Conservation (phyloP, 2,797 vertebrate species). For the Remorina albescens region DNA sequence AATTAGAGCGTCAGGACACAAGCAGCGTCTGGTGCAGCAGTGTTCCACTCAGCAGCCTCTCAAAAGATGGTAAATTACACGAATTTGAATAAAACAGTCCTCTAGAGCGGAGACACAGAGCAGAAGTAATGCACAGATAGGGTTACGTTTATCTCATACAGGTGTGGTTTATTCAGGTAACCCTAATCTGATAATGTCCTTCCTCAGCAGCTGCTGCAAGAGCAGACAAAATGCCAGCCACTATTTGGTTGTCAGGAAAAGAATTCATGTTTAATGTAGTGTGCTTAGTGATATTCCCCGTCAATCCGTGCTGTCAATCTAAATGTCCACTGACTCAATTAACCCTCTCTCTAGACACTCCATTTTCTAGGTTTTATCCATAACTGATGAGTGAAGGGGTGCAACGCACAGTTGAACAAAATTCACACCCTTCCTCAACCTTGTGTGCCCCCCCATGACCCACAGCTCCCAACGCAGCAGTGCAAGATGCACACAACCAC, state of each 20-base stretch:
- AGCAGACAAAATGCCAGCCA: constrained; percentile 35
- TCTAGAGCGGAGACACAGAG: neutral
- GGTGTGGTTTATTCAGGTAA: constrained; percentile 18
- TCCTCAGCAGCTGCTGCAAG: neutral
- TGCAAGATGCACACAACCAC: constrained; percentile 3
- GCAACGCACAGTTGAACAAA: constrained; percentile 48
- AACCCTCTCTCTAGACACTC: constrained; percentile 42
- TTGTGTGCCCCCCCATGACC: constrained; percentile 14
- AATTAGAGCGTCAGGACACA: constrained; percentile 39
- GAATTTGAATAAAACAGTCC: constrained; percentile 9
- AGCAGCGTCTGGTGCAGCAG: constrained; percentile 24
- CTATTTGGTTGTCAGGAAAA: constrained; percentile 31
- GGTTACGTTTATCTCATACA: neutral
- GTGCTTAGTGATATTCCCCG: constrained; percentile 65
- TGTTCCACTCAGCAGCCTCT: neutral
- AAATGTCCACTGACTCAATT: constrained; percentile 69
- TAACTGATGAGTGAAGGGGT: constrained; percentile 32
- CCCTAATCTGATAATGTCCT: constrained; percentile 31
- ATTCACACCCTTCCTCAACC: constrained; percentile 30
- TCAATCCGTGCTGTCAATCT: constrained; percentile 68
- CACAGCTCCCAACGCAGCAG: constrained; percentile 13
- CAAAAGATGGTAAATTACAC: constrained; percentile 1
- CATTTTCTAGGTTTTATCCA: constrained; percentile 40
- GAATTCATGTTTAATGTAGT: constrained; percentile 62
- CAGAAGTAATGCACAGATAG: neutral